Percentiles rank a stretch among this genome's conserved stretches.
phyloP scores from a whole-genome alignment of 2,888 invertebrate genomes.

The Bellardia pandia region DNA sequence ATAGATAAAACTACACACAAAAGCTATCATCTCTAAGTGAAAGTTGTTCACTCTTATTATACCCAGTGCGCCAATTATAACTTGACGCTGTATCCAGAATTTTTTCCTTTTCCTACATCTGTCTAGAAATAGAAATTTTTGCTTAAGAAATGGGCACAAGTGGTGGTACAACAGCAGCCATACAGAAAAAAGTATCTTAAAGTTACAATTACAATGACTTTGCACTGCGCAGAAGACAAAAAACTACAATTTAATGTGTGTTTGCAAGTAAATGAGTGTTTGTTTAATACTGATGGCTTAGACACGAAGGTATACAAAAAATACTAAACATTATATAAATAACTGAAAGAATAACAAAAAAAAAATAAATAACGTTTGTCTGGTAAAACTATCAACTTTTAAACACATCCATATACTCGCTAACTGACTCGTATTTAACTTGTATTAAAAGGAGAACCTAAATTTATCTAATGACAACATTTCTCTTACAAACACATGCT shows the following conservation, averaged over 20 bases:
- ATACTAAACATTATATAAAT: neutral
- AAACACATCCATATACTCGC: neutral
- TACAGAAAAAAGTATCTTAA: neutral
- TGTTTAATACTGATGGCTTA: neutral
- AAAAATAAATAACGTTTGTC: neutral
- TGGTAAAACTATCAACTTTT: neutral
- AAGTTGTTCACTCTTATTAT: conserved; percentile 31
- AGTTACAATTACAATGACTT: conserved; percentile 6
- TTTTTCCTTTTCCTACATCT: neutral
- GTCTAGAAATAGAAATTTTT: neutral
- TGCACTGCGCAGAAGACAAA: neutral
- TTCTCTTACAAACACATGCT: neutral
- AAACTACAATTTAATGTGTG: neutral
- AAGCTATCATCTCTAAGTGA: neutral
- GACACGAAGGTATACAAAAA: neutral
- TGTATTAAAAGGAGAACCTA: neutral
- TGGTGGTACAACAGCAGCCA: neutral
- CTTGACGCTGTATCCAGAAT: conserved; percentile 33
- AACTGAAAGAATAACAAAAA: neutral
- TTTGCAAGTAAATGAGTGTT: neutral
- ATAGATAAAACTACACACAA: neutral
- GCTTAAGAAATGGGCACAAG: conserved; percentile 39
- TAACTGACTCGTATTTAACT: neutral
- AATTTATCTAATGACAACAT: conserved; percentile 17
- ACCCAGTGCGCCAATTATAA: conserved; percentile 64